Percentiles rank a stretch among this genome's conserved stretches.
Conservation (phyloP, 2,113 vertebrate genomes). For the Crypturellus undulatus region DNA sequence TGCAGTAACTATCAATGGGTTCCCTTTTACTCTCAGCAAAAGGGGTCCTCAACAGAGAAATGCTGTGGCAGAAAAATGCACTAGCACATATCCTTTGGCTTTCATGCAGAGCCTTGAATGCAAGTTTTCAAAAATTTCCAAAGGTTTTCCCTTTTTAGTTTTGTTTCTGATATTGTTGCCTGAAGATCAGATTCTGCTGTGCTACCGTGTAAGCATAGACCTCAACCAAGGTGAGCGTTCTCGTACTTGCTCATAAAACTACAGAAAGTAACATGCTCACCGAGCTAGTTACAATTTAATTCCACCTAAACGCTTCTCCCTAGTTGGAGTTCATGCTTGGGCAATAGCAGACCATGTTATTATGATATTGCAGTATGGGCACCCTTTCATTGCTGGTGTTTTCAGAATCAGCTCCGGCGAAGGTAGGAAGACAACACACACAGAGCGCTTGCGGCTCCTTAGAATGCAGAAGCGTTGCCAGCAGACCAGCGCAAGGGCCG, state of each 20-base stretch:
- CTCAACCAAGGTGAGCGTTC: background rate
- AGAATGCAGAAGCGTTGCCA: background rate
- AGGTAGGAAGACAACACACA: no score
- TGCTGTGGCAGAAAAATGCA: background rate
- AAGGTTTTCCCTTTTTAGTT: background rate
- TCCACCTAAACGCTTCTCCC: background rate
- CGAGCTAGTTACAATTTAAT: fast-evolving
- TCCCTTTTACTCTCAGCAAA: background rate
- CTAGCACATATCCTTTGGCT: background rate
- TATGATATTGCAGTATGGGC: fast-evolving
- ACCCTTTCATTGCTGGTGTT: background rate
- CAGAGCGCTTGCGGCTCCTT: background rate
- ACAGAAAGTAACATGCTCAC: background rate
- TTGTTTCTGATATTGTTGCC: background rate
- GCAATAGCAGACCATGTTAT: fast-evolving
- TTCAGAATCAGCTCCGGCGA: background rate
- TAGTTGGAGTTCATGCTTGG: background rate
- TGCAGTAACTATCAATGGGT: background rate
- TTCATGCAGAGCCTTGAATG: background rate
- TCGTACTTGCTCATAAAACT: background rate
- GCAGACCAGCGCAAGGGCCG: background rate
- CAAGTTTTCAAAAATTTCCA: fast-evolving
- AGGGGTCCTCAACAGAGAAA: background rate
- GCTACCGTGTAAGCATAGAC: background rate
- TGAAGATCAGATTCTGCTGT: background rate